These are phyloP conservation scores for Eidolon helvum DNA, from an alignment of 2,113 vertebrate species.

Conservation along the genomic window DNA sequence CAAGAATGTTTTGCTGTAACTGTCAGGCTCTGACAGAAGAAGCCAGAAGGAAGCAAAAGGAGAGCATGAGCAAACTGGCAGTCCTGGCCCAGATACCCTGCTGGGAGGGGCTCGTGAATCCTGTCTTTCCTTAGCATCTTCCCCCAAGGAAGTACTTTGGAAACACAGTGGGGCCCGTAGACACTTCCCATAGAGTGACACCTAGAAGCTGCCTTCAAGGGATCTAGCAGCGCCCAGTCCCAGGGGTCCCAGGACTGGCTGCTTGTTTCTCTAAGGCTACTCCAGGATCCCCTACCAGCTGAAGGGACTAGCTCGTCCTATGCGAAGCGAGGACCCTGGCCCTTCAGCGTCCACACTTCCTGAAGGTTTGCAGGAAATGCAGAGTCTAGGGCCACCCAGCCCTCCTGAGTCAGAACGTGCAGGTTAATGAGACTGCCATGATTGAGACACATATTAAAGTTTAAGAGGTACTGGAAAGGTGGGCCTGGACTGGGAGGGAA, in stretches of 20 bases:
- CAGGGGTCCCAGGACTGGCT: neutral
- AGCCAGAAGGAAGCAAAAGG: neutral
- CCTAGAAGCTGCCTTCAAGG: neutral
- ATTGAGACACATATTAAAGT: neutral
- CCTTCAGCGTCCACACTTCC: rapidly evolving
- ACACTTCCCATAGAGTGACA: neutral
- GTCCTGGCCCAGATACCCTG: neutral
- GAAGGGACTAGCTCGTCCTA: neutral
- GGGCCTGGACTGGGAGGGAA: neutral
- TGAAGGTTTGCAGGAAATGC: neutral
- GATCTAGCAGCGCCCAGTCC: neutral
- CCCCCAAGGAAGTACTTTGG: neutral
- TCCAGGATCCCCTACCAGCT: neutral
- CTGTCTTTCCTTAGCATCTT: rapidly evolving
- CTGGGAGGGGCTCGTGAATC: neutral
- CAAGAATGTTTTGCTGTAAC: neutral
- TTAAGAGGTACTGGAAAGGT: neutral
- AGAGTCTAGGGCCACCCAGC: neutral
- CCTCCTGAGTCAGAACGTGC: neutral
- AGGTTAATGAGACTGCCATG: neutral
- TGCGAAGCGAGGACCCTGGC: neutral
- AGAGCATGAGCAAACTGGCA: neutral
- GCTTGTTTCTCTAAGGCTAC: neutral
- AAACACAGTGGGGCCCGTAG: rapidly evolving
- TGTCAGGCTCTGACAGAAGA: constrained; percentile 34